A percentile compares a stretch with the other conserved stretches of the same genome.
Conservation (phyloP, 2,797 vertebrate genomes). For the Hypotaenidia okinawae region DNA sequence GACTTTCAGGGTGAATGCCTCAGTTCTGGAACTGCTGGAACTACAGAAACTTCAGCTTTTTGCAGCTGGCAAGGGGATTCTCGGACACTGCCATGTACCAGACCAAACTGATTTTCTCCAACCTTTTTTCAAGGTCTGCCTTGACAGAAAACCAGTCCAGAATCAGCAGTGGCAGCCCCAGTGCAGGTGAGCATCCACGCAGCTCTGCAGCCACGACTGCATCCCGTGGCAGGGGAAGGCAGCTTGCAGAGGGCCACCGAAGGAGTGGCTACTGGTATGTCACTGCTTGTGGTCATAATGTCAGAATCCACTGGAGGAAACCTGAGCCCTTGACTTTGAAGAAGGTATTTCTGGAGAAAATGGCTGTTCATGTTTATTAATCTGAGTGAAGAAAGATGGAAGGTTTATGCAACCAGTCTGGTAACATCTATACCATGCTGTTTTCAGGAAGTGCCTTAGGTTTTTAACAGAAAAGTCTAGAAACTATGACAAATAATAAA, state of each 20-base stretch:
- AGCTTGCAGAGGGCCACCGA: not conserved
- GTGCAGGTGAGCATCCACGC: not conserved
- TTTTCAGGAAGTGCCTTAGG: not conserved
- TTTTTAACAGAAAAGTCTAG: constrained; percentile 12
- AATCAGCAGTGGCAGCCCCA: not conserved
- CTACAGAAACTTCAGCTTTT: not conserved
- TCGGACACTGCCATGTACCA: accelerated
- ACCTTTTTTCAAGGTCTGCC: not conserved
- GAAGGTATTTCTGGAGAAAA: not conserved
- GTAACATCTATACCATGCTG: not conserved
- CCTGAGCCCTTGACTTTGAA: not conserved
- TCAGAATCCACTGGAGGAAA: not conserved
- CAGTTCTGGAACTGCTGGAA: not conserved
- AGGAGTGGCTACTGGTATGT: not conserved
- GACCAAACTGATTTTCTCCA: not conserved
- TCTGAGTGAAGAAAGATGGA: not conserved
- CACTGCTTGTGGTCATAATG: accelerated
- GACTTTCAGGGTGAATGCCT: not conserved
- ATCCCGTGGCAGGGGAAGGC: accelerated
- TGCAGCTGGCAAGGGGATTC: not conserved
- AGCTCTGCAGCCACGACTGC: not conserved
- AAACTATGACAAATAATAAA: not conserved
- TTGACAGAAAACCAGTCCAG: not conserved
- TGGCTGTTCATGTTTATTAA: not conserved
- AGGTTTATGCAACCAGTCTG: not conserved